Base-by-base conservation (phyloP, 1,140 invertebrate species). In the Pseudomyrmex dendroicus region DNA sequence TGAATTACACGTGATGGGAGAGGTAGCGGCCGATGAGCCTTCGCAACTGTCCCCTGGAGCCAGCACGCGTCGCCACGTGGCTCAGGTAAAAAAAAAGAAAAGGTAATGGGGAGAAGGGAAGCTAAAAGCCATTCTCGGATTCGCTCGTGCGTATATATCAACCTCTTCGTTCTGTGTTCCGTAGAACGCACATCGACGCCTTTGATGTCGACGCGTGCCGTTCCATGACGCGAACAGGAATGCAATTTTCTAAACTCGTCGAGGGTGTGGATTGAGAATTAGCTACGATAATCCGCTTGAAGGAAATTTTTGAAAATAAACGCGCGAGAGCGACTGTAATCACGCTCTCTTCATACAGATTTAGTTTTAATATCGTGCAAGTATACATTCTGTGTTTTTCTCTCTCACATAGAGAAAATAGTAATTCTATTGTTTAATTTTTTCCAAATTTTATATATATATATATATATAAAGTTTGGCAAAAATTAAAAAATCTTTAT, bases 61-160 rank as follows among this genome's bases (percentile, higher is more conserved):
- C 84, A 89, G 90, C 91, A 92, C 91, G 91, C 91, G 91, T 91
- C 90, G 91, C 90, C 91, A 92, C 91, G 91, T 91, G 91, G 89
- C 89, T 25, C 90, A 91, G 90, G 87, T 91, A 92, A 91, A 90
- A 84, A 92, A 90, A 83, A 82, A 73, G 63, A 66, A 62, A 73
- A 15, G 54, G 70, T 46, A 57, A 48, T 52, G 25, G 74, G 12
- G 25, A 35, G 54, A 9, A 72, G 57, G 64, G 86, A 86, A 78
- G 85, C 70, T 86, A 87, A 85, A 89, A 91, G 89, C 90, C 88
- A 88, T 91, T 84, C 89, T 86, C 84, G 85, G 86, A 88, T 76
- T 74, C 84, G 77, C 84, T 22, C 62, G 82, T 78, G 62, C 87
- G 85, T 89, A 86, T 82, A 85, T 83, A 77, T 66, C 83, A 56